These are phyloP conservation scores for Echeneis naucrates DNA, from an alignment of 2,797 vertebrate genomes.

Conservation along the genomic window DNA sequence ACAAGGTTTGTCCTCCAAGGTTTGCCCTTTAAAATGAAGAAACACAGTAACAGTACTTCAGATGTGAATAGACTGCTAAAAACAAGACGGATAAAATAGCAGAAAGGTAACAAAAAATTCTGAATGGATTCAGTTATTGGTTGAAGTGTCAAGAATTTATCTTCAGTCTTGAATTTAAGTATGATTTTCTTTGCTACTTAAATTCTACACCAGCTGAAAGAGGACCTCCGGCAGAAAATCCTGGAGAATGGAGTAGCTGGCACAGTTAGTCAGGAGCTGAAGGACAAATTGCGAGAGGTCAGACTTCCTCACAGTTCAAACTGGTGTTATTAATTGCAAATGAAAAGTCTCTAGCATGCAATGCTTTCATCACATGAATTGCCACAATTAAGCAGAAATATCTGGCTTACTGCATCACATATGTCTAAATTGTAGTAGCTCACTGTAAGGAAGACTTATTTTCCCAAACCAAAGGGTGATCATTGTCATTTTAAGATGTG, in stretches of 20 bases:
- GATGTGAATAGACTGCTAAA: background rate
- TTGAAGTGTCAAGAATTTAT: too few relatives aligned
- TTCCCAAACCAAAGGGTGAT: too few relatives aligned
- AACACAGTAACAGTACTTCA: background rate
- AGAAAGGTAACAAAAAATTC: background rate
- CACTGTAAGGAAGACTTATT: too few relatives aligned
- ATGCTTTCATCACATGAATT: background rate
- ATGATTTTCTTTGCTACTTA: background rate
- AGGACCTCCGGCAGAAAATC: constrained; percentile 84
- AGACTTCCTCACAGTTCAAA: constrained; percentile 51
- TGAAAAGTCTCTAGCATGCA: background rate
- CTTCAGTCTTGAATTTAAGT: too few relatives aligned
- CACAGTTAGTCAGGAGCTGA: constrained; percentile 85
- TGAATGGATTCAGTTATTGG: background rate
- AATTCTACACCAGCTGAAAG: constrained; percentile 82
- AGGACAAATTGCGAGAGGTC: constrained; percentile 88
- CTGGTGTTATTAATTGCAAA: constrained; percentile 3
- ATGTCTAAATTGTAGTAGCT: too few relatives aligned
- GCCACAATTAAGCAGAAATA: background rate
- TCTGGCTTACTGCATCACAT: too few relatives aligned
- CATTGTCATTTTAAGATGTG: too few relatives aligned
- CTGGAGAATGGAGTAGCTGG: constrained; percentile 86
- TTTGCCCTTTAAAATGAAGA: constrained; percentile 43
- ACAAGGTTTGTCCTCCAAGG: constrained; percentile 74
- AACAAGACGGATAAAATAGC: background rate